A percentile compares a stretch with the other conserved stretches of the same genome.
phyloP scores from a whole-genome alignment of 2,888 invertebrate genomes.

The Melieria crassipennis region DNA sequence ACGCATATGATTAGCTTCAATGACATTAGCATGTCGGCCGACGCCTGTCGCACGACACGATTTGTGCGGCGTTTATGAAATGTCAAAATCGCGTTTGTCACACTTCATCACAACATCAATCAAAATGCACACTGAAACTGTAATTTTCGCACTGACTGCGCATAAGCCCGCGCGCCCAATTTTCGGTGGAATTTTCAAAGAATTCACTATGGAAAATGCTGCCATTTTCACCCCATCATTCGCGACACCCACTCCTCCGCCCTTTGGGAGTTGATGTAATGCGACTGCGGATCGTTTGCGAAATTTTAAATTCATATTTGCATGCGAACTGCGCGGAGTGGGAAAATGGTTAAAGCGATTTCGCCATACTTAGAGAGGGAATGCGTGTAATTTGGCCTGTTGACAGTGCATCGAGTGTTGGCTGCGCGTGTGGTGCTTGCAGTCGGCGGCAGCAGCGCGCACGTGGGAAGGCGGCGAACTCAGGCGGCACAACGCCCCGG shows the following conservation, averaged over 20 bases:
- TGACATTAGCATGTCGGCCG: slow-evolving; percentile 37
- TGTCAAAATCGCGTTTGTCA: slow-evolving; percentile 50
- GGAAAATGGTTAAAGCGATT: neutral
- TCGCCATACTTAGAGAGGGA: slow-evolving; percentile 32
- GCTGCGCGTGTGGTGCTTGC: slow-evolving; percentile 1
- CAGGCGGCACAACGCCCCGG: neutral
- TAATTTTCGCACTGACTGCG: slow-evolving; percentile 32
- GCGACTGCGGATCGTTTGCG: slow-evolving; percentile 4
- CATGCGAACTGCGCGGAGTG: slow-evolving; percentile 9
- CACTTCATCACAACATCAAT: slow-evolving; percentile 58
- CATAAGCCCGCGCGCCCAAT: neutral
- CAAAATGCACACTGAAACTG: slow-evolving; percentile 44
- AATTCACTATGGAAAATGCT: neutral
- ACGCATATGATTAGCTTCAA: slow-evolving; percentile 23
- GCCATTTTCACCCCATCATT: neutral
- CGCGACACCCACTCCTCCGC: slow-evolving; percentile 27
- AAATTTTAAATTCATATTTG: slow-evolving; percentile 49
- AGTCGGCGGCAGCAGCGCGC: slow-evolving; percentile 9
- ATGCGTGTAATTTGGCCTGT: slow-evolving; percentile 59
- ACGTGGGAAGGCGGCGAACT: neutral
- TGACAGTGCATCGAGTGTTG: slow-evolving; percentile 33
- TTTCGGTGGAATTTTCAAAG: too few species aligned
- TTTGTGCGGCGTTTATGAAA: slow-evolving; percentile 36
- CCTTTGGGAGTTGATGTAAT: slow-evolving; percentile 7
- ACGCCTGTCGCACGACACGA: neutral